Evolutionary conservation across 2,888 invertebrate species (phyloP).

Genomic region (Eupithecia subumbrata): DNA sequence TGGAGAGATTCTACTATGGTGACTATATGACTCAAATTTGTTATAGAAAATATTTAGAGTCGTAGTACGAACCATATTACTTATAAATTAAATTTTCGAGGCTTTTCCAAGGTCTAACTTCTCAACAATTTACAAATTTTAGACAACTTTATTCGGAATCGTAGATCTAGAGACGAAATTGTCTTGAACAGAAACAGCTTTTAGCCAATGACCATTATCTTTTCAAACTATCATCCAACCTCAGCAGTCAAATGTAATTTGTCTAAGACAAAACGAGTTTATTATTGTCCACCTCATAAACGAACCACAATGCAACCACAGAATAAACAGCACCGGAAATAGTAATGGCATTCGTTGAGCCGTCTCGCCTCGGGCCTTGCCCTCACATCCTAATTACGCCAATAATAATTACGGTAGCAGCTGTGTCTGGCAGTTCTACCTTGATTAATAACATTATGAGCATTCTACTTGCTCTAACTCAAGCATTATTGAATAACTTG

Average conservation of each 20-base stretch:
- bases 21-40: neutral
- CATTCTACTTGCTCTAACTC: conserved; percentile 38
- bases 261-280: conserved; percentile 18
- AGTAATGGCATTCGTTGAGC: conserved; percentile 78
- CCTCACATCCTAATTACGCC: conserved; percentile 82
- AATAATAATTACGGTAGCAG: conserved; percentile 81
- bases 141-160: neutral
- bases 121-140: neutral
- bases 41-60: neutral
- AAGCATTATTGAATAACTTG: conserved; percentile 41
- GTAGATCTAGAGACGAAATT: neutral
- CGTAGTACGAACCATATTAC: no score
- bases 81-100: neutral
- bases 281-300: conserved; percentile 69
- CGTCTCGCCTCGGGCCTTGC: conserved; percentile 73
- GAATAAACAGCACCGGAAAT: conserved; percentile 70
- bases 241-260: conserved; percentile 12
- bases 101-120: neutral
- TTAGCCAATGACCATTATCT: conserved; percentile 11
- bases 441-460: conserved; percentile 60
- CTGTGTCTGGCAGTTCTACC: conserved; percentile 62
- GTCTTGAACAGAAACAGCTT: conserved; percentile 4
- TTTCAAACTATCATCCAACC: neutral
- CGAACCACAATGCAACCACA: conserved; percentile 55
- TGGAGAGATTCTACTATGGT: neutral